Conservation (phyloP, 37 sponge, comb jelly and placozoan genomes). For the Aplysina aerophoba region DNA sequence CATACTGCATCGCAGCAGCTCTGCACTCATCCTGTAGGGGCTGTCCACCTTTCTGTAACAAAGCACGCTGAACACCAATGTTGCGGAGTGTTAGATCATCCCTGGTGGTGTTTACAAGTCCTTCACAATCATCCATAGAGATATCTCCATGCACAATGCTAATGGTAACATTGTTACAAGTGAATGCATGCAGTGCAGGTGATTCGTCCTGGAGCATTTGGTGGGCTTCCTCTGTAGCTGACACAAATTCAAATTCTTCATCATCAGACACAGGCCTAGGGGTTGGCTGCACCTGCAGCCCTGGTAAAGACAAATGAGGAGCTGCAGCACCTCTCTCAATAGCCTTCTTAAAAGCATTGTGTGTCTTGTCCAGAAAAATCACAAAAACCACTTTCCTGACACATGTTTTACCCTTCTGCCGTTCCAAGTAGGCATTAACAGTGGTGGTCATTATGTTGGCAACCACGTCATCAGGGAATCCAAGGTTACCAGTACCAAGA, state of each 20-base stretch:
- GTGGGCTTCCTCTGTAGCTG: not conserved
- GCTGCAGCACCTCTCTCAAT: not conserved
- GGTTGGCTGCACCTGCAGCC: not conserved
- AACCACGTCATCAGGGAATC: not conserved
- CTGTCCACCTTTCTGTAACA: constrained; percentile 60
- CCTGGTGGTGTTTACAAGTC: constrained; percentile 62
- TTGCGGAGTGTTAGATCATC: constrained; percentile 29
- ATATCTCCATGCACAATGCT: constrained; percentile 62
- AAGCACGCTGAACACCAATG: constrained; percentile 57
- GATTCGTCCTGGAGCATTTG: not conserved
- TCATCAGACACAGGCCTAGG: not conserved
- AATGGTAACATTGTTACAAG: constrained; percentile 17
- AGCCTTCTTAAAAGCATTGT: constrained; percentile 5
- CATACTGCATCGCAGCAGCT: not conserved
- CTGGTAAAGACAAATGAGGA: not conserved
- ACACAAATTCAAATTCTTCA: not conserved
- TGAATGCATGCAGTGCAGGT: not conserved
- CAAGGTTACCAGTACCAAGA: constrained; percentile 20
- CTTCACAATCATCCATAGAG: constrained; percentile 43
- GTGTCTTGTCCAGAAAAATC: constrained; percentile 23
- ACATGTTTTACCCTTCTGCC: not conserved
- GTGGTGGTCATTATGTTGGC: not conserved
- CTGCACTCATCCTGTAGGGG: constrained; percentile 44
- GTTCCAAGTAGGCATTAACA: not conserved
- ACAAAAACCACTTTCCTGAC: constrained; percentile 11